Conservation (phyloP, 2,113 vertebrate species). For the Platichthys stellatus region DNA sequence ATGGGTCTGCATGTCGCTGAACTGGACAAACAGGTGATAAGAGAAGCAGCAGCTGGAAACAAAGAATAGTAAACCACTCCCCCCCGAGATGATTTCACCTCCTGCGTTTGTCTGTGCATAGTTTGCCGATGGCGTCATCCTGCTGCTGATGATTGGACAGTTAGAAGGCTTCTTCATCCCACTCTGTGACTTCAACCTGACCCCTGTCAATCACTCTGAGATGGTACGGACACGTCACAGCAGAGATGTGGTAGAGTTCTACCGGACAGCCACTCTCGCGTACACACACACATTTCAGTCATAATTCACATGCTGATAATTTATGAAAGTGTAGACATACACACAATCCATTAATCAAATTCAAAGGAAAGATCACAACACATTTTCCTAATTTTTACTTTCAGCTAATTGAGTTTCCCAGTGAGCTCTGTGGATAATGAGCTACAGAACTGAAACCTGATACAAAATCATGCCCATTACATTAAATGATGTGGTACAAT, state of each 20-base stretch:
- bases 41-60: neutral
- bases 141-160: slow-evolving; percentile 93
- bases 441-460: neutral
- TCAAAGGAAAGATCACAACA: neutral
- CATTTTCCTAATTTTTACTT: neutral
- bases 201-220: slow-evolving; percentile 81
- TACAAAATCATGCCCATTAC: slow-evolving; percentile 1
- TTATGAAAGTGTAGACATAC: neutral
- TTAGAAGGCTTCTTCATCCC: slow-evolving; percentile 92
- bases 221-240: slow-evolving; percentile 82
- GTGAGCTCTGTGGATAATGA: slow-evolving; percentile 11
- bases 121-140: slow-evolving; percentile 94
- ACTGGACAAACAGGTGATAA: slow-evolving; percentile 87
- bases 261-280: neutral
- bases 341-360: neutral
- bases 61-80: neutral
- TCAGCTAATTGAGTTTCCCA: slow-evolving; percentile 18
- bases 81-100: slow-evolving; percentile 10
- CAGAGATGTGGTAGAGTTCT: neutral
- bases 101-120: slow-evolving; percentile 59
- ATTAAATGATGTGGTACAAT: slow-evolving; percentile 28
- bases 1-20: slow-evolving; percentile 88
- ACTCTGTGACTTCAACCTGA: slow-evolving; percentile 87
- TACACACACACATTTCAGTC: neutral
- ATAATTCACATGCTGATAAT: neutral